Evolutionary conservation across 2,888 invertebrate species (phyloP), one percentile per base, ranked within the genome.

Genomic region (Horisme vitalbata): DNA sequence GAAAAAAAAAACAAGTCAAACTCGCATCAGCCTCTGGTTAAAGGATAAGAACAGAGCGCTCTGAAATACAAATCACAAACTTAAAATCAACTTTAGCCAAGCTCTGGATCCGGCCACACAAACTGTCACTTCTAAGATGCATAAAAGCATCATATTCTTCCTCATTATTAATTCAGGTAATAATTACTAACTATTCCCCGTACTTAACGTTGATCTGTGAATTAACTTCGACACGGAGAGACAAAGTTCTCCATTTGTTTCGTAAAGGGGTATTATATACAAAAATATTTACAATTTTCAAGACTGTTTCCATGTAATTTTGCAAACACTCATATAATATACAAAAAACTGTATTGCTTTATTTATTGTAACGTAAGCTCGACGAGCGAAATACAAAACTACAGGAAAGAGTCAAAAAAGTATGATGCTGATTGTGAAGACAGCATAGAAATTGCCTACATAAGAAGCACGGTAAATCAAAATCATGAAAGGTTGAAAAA

Each of bases 121-220:
- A 73, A 72, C 71, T 65, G 61, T 63, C 68, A 66, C 59, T 63
- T 60, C 36, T 62, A 58, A 61, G 78, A 83, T 79, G 81, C 83
- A 57, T 71, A 62, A 69, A 70, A 64, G 71, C 85, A 81, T 71
- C 72, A 71, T 76, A 75, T 63, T 69, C 63, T 20, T 14, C 24
- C 21, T 78, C 79, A 83, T 80, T 83, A n/a, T n/a, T n/a, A n/a
- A n/a, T n/a, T n/a, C n/a, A n/a, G 79, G 79, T 83, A 80, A 70
- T 76, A 27, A 70, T 73, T 71, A 72, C 69, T 67, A 68, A 43
- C 41, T 49, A 46, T 30, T 23, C 10, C 46, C 35, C 13, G 27
- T 31, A 21, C 15, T 21, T 18, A 35, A 11, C 18, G 18, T 18
- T 15, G 3, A 15, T 4, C 15, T n/a, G n/a, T n/a, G n/a, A n/a